phyloP scores from a whole-genome alignment of 2,888 invertebrate species.

The Sthenelais limicola region DNA sequence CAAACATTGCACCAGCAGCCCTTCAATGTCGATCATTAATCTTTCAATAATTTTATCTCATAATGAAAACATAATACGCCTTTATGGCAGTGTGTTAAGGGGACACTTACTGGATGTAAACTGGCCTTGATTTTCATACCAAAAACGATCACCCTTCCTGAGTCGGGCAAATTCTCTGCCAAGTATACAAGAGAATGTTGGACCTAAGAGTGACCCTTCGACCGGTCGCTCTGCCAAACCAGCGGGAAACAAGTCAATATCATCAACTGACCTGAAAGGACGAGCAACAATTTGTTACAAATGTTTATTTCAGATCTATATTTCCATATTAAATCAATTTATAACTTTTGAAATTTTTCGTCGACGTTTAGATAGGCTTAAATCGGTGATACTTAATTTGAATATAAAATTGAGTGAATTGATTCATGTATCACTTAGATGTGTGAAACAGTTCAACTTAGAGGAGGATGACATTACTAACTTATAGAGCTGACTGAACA shows the following conservation, averaged over 20 bases:
- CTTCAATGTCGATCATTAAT: too few species aligned
- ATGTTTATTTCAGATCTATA: not conserved
- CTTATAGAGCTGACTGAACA: constrained; percentile 10
- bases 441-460: not conserved
- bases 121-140: constrained; percentile 82
- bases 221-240: constrained; percentile 86
- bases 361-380: too few species aligned
- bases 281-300: not conserved
- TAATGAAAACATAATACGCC: too few species aligned
- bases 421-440: not conserved
- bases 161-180: constrained; percentile 87
- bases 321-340: too few species aligned
- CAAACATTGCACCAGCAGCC: too few species aligned
- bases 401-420: too few species aligned
- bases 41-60: too few species aligned
- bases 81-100: too few species aligned
- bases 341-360: too few species aligned
- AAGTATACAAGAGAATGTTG: constrained; percentile 87
- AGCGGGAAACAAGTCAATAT: constrained; percentile 91
- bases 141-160: constrained; percentile 87
- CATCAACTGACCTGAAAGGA: constrained; percentile 79
- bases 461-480: not conserved
- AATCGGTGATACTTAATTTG: too few species aligned
- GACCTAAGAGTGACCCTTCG: constrained; percentile 84
- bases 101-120: constrained; percentile 60